Evolutionary conservation across 2,113 vertebrate genomes (phyloP).

Genomic region (Mesocricetus auratus): DNA sequence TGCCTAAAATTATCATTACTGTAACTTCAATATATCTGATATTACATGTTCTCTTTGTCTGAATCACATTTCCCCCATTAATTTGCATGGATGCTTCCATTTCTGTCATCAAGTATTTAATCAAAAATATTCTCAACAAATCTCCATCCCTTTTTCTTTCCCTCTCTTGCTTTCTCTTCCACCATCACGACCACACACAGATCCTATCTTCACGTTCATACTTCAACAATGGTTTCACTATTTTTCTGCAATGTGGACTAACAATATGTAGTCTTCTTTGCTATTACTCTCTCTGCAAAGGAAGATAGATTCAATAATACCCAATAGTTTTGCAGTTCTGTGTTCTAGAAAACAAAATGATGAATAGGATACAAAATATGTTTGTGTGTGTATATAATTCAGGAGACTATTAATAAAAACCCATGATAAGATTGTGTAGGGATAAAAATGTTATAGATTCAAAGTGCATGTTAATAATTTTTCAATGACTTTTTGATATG

Average conservation of each 20-base stretch:
- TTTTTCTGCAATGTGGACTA: background rate
- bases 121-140: background rate
- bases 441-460: background rate
- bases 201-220: background rate
- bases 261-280: background rate
- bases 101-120: background rate
- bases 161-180: no score
- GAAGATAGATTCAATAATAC: background rate
- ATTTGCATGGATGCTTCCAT: fast-evolving
- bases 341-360: background rate
- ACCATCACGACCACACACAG: background rate
- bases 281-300: background rate
- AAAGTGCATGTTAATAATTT: background rate
- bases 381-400: background rate
- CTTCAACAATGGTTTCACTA: background rate
- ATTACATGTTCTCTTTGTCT: background rate
- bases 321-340: background rate
- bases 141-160: background rate
- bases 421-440: background rate
- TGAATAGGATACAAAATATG: background rate
- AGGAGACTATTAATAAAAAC: background rate
- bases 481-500: background rate
- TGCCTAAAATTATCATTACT: background rate
- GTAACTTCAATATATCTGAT: background rate
- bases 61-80: background rate